Evolutionary conservation across 37 sponge, comb jelly and placozoan genomes (phyloP), one percentile per base, ranked within the genome.

Genomic region (Diacarnus erythraeanus): DNA sequence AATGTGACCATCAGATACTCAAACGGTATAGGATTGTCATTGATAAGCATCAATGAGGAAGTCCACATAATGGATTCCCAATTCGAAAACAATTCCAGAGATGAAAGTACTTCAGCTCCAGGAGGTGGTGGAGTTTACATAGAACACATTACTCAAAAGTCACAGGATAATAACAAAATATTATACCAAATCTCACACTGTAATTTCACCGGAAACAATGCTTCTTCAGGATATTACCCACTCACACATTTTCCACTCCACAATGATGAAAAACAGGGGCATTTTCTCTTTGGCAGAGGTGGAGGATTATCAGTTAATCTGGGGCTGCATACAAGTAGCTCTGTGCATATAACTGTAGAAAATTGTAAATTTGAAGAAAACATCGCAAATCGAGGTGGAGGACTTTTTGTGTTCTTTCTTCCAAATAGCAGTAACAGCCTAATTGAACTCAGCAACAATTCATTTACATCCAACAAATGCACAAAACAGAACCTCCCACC

Each of bases 111-210:
- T 64, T 0, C 41, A 1, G 9, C 42, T 22, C 1, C 30, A 41
- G 77, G 77, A 77, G 77, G 65, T 35, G 30, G 40, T 38, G 57
- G 59, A 15, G 38, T 57, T 0, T 36, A 75, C 20, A 37, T 57
- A 3, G 34, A 36, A 35, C 39, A 18, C 22, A 34, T 35, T 36
- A 20, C 5, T 23, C 18, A 36, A 21, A 26, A 37, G 36, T 36
- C 68, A 67, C 41, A 40, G 22, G 22, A 12, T 69, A 39, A 69
- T 69, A 4, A 33, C 69, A 69, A 2, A 25, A 74, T 43, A n/a
- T 58, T 44, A 42, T 77, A 77, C 30, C 9, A 34, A 0, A 42
- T 77, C 25, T 40, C 64, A 61, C 36, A 51, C 41, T 47, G 54
- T 54, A 56, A 35, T 33, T 74, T 74, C 57, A 74, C 31, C 26